Evolutionary conservation across 2,797 vertebrate genomes (phyloP).

Genomic region (Synaphobranchus kaupii): DNA sequence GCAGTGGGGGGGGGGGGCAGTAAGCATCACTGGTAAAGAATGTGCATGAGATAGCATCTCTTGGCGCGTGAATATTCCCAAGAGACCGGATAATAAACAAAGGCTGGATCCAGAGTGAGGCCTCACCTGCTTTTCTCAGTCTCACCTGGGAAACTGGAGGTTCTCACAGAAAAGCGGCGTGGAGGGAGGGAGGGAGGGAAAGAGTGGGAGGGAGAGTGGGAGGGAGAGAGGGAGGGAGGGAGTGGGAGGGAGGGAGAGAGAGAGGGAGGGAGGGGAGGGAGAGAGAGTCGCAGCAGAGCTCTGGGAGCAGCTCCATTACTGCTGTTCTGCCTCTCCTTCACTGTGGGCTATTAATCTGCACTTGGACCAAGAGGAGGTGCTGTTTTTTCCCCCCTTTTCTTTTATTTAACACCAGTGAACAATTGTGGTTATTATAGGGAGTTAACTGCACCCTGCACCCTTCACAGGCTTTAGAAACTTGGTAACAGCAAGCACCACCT

Average conservation of each 20-base stretch:
- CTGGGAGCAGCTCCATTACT: no score
- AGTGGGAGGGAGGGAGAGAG: no score
- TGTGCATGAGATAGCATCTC: background rate
- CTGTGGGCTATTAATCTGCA: no score
- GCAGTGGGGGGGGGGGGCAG: background rate
- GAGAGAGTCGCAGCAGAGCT: background rate
- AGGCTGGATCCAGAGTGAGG: background rate
- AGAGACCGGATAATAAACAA: background rate
- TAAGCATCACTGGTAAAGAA: background rate
- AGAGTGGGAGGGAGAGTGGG: background rate
- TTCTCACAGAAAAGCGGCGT: background rate
- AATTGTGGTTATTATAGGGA: background rate
- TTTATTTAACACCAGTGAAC: no score
- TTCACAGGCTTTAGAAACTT: background rate
- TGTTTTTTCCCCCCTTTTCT: no score
- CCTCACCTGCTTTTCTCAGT: background rate
- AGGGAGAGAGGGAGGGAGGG: background rate
- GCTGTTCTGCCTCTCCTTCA: no score
- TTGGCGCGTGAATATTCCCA: background rate
- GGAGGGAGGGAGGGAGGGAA: background rate
- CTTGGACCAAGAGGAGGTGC: no score
- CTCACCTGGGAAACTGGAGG: background rate
- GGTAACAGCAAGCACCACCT: background rate
- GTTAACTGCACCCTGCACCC: no score
- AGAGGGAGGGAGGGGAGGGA: background rate